Conservation (phyloP, 2,888 invertebrate genomes). For the Hemistola chrysoprasaria region DNA sequence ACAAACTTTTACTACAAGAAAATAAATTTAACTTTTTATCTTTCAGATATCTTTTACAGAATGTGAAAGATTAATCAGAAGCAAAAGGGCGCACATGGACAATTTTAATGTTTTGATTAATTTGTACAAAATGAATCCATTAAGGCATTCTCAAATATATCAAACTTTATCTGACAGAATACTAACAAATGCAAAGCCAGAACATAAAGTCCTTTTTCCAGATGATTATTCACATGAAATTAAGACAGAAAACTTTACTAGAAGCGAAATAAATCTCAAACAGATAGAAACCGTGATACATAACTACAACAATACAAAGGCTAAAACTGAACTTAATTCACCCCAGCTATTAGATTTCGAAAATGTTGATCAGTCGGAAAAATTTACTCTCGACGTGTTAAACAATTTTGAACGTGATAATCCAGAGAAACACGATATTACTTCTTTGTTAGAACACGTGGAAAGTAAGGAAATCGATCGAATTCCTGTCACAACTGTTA, state of each 20-base stretch:
- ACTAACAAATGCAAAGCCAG: slow-evolving; percentile 39
- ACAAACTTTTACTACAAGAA: no score
- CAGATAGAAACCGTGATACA: slow-evolving; percentile 45
- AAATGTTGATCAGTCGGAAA: slow-evolving; percentile 28
- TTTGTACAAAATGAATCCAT: slow-evolving; percentile 62
- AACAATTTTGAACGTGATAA: slow-evolving; percentile 9
- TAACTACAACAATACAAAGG: slow-evolving; percentile 14
- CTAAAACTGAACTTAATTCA: slow-evolving; percentile 1
- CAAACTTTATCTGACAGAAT: slow-evolving; percentile 51
- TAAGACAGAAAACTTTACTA: slow-evolving; percentile 41
- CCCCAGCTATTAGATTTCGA: slow-evolving; percentile 18
- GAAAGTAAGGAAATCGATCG: slow-evolving; percentile 29
- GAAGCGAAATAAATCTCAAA: slow-evolving; percentile 30
- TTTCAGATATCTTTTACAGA: slow-evolving; percentile 8
- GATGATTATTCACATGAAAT: slow-evolving; percentile 48
- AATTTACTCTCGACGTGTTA: slow-evolving; percentile 30
- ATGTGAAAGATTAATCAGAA: slow-evolving; percentile 1
- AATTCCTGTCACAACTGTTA: slow-evolving; percentile 22
- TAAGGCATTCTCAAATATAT: slow-evolving; percentile 54
- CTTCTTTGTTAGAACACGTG: slow-evolving; percentile 26
- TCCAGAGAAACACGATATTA: neutral
- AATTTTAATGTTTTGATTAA: slow-evolving; percentile 57
- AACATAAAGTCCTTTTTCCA: slow-evolving; percentile 23
- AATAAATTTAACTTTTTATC: neutral
- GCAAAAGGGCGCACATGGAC: slow-evolving; percentile 29